phyloP scores from a whole-genome alignment of 2,113 vertebrate genomes.

The Anarhynchus alexandrinus region DNA sequence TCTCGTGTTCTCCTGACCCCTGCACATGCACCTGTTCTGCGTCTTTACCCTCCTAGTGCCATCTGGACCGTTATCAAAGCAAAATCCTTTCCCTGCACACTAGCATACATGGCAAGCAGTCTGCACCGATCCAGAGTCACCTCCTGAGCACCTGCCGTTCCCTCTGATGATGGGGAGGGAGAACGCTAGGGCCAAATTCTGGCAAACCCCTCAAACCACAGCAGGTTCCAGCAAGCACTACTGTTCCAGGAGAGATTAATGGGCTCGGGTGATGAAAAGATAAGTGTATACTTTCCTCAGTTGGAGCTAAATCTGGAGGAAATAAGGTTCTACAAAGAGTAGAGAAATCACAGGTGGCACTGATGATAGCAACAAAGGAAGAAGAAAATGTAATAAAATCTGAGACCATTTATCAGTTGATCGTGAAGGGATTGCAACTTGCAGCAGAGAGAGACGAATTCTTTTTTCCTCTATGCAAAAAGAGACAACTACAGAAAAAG shows the following conservation, averaged over 20 bases:
- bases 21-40: fast-evolving
- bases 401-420: not conserved
- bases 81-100: not conserved
- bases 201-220: not conserved
- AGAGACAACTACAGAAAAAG: not conserved
- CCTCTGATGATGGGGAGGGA: not conserved
- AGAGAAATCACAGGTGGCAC: conserved; percentile 2
- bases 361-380: conserved; percentile 4
- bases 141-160: not conserved
- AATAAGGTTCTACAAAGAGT: not conserved
- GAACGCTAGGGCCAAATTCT: not conserved
- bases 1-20: not conserved
- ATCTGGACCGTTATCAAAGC: not conserved
- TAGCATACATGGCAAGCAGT: not conserved
- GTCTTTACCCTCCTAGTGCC: not conserved
- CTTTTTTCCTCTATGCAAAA: not conserved
- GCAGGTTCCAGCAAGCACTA: not conserved
- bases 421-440: not conserved
- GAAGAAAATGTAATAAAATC: conserved; percentile 19
- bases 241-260: not conserved
- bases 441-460: not conserved
- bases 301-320: conserved; percentile 1
- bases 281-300: not conserved
- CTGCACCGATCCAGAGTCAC: not conserved
- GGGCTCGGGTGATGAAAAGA: not conserved